These are phyloP conservation scores for Mormyrus iriodes DNA, from an alignment of 2,113 vertebrate species.

Conservation along the genomic window DNA sequence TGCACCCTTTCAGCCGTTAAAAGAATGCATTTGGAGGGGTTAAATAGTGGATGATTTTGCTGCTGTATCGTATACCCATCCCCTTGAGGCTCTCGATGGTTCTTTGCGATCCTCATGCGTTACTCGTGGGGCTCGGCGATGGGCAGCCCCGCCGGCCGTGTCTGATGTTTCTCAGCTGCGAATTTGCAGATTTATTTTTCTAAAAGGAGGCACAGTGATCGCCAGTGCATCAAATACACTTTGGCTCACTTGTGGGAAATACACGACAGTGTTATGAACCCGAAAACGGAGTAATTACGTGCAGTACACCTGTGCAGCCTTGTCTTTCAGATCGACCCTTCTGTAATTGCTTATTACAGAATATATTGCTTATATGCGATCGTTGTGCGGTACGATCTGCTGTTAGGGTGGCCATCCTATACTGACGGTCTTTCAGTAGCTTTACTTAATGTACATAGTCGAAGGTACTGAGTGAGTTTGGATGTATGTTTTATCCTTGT, in stretches of 20 bases:
- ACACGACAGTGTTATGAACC: background rate
- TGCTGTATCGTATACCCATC: background rate
- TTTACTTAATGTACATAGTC: background rate
- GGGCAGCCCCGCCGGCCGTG: background rate
- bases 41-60: background rate
- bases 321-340: background rate
- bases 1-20: background rate
- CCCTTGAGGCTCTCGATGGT: background rate
- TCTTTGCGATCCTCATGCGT: background rate
- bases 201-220: background rate
- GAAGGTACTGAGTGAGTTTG: too few relatives aligned
- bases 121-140: background rate
- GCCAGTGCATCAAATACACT: background rate
- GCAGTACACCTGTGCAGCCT: background rate
- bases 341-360: too few relatives aligned
- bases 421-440: background rate
- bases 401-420: background rate
- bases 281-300: background rate
- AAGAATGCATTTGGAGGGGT: background rate
- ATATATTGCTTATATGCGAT: background rate
- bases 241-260: background rate
- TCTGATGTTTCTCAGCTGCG: background rate
- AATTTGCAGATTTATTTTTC: background rate
- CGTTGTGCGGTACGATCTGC: background rate
- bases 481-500: background rate